Percentiles rank a stretch among this genome's conserved stretches.
Evolutionary conservation across 2,113 vertebrate genomes (phyloP).

Genomic region (Colius striatus): DNA sequence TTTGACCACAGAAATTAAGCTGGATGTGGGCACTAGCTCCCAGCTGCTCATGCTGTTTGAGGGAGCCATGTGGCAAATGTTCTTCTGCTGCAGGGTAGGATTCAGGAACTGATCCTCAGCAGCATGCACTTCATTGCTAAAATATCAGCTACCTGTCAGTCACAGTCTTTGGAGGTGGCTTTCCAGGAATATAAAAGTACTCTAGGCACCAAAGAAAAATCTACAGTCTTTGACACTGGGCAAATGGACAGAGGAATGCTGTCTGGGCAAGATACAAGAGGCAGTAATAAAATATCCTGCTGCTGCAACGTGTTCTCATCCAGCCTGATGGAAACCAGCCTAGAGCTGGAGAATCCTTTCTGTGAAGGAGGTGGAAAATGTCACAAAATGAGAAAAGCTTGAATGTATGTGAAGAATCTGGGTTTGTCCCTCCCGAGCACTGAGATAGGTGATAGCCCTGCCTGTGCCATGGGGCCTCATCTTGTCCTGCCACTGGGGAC

Average conservation of each 20-base stretch:
- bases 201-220: background rate
- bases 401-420: background rate
- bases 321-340: slow-evolving; percentile 23
- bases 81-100: background rate
- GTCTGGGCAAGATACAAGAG: slow-evolving; percentile 33
- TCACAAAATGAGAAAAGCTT: background rate
- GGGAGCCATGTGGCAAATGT: background rate
- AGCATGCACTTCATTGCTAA: background rate
- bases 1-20: background rate
- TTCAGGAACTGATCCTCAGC: fast-evolving
- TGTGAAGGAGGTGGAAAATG: slow-evolving; percentile 15
- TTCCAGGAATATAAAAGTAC: slow-evolving; percentile 19
- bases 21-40: background rate
- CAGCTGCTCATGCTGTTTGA: fast-evolving
- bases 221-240: background rate
- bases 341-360: background rate
- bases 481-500: background rate
- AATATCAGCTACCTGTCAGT: background rate
- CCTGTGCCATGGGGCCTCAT: background rate
- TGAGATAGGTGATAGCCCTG: fast-evolving
- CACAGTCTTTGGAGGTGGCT: background rate
- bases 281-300: slow-evolving; percentile 35
- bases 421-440: background rate
- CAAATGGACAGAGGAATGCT: slow-evolving; percentile 12
- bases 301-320: background rate